Evolutionary conservation across 2,113 vertebrate genomes (phyloP), one percentile per base, ranked within the genome.

Genomic region (Carassius auratus): DNA sequence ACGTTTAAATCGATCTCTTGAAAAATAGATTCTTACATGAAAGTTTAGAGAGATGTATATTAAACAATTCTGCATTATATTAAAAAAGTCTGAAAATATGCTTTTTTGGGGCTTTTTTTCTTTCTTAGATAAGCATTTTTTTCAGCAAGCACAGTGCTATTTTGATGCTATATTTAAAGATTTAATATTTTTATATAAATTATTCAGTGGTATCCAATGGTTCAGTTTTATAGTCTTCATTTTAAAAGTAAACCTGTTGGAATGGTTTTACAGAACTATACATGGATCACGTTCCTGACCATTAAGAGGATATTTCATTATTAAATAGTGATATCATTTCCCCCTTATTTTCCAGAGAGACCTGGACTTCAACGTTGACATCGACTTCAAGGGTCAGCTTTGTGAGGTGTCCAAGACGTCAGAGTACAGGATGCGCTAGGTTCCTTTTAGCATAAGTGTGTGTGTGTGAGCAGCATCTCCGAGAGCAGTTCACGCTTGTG

Each of bases 351-450:
- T 88, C 0, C 93, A 98, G 97, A 96, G 97, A 19, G 97, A 98
- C 92, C 93, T 98, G 93, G 97, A 98, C 94, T 98, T 98, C 93
- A 97, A 93, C 75, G 92, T 98, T 0, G 97, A 98, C 88, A 93
- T 98, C 36, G 97, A 98, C 92, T 98, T 98, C 94, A 97, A 97
- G 93, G 97, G 97, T 79, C 96, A 98, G 90, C 93, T 98, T 87
- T 98, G 97, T 1, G 97, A 98, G 92, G 90, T 98, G 86, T 97
- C 96, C 0, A 97, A 96, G 93, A 97, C 97, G 30, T 96, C 96
- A 0, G 97, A 98, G 93, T 98, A 97, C 94, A 91, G 96, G 90
- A 98, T 98, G 97, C 96, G 97, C 88, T 98, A 95, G 86, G 48
- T 3, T 57, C 19, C 38, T 57, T n/a, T 50, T n/a, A 85, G 86